phyloP scores from a whole-genome alignment of 2,888 invertebrate genomes.

The Pediacus dermestoides region DNA sequence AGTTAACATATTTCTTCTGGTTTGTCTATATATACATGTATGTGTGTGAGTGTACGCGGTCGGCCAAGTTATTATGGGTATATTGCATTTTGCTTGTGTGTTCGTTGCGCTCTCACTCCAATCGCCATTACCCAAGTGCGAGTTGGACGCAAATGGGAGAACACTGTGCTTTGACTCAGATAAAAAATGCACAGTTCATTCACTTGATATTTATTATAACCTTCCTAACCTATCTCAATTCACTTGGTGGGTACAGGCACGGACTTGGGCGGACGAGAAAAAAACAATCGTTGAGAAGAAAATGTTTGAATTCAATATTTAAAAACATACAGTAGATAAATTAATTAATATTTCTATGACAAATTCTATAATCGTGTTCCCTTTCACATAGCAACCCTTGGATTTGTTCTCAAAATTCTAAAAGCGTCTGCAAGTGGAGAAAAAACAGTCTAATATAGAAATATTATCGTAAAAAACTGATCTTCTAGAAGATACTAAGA shows the following conservation, averaged over 20 bases:
- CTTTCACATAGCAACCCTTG: too few relatives aligned
- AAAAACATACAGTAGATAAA: too few relatives aligned
- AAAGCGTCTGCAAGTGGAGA: too few relatives aligned
- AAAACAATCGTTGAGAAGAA: background rate
- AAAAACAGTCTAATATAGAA: too few relatives aligned
- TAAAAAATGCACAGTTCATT: constrained; percentile 42
- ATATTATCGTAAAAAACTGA: too few relatives aligned
- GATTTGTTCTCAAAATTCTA: too few relatives aligned
- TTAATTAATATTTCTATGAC: too few relatives aligned
- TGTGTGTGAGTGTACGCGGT: constrained; percentile 8
- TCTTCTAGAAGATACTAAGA: too few relatives aligned
- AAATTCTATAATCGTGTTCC: too few relatives aligned
- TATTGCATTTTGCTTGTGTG: constrained; percentile 13
- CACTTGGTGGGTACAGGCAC: constrained; percentile 28
- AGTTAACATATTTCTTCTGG: constrained; percentile 13
- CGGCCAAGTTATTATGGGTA: constrained; percentile 12
- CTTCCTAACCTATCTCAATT: constrained; percentile 48
- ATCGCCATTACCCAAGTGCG: constrained; percentile 14
- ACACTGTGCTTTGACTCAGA: constrained; percentile 22
- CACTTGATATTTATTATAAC: constrained; percentile 49
- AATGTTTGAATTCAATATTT: too few relatives aligned
- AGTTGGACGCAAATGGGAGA: constrained; percentile 18
- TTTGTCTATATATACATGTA: constrained; percentile 17
- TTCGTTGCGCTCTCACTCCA: too few relatives aligned
- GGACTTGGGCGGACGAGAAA: constrained; percentile 21